phyloP scores from a whole-genome alignment of 2,113 vertebrate species.

The Suncus etruscus region DNA sequence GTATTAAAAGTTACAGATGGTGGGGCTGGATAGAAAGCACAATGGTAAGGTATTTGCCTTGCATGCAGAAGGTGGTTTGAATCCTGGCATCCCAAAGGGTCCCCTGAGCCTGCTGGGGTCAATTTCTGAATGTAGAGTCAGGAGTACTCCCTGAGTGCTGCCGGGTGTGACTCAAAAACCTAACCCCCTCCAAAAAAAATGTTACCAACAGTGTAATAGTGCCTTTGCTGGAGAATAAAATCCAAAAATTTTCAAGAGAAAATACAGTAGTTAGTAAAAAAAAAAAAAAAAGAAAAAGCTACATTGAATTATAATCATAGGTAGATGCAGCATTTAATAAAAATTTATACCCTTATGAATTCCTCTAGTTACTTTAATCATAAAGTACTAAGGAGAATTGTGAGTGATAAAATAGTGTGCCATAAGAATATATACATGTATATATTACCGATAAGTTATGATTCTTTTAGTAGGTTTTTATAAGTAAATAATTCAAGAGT shows the following conservation, averaged over 20 bases:
- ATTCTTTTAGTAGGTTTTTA: constrained; percentile 74
- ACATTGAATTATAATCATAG: background rate
- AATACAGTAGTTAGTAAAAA: background rate
- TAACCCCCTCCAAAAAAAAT: no score
- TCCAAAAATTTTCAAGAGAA: background rate
- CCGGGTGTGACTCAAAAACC: no score
- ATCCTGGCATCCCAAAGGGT: no score
- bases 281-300: constrained; percentile 1
- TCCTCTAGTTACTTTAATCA: constrained; percentile 41
- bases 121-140: no score
- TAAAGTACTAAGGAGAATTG: constrained; percentile 65
- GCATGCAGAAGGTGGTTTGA: no score
- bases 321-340: background rate
- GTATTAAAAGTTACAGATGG: background rate
- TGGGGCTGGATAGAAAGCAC: no score
- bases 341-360: constrained; percentile 32
- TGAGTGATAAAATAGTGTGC: constrained; percentile 37
- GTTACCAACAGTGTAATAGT: background rate
- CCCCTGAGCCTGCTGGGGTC: no score
- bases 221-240: constrained; percentile 43
- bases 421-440: constrained; percentile 59
- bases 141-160: no score
- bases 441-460: constrained; percentile 50
- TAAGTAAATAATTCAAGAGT: constrained; percentile 79
- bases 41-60: no score